Conservation (phyloP, 2,888 invertebrate genomes). For the Tachystola acroxantha region DNA sequence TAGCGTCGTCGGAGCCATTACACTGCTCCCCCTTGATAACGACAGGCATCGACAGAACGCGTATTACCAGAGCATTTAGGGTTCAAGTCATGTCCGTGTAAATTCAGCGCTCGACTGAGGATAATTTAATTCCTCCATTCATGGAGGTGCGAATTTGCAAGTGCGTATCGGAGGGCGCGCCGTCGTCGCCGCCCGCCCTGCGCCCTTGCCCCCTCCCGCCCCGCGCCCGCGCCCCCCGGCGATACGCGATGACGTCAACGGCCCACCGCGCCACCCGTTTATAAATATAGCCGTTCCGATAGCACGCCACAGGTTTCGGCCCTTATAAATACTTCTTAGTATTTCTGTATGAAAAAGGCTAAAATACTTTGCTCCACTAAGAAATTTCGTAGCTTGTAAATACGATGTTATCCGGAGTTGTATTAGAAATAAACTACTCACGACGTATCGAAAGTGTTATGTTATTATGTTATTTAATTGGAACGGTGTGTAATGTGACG, state of each 20-base stretch:
- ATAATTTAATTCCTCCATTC: constrained; percentile 73
- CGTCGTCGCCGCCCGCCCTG: constrained; percentile 27
- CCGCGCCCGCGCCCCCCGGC: constrained; percentile 33
- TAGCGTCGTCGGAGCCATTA: too few relatives aligned
- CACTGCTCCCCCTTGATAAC: too few relatives aligned
- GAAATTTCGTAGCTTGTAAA: neutral
- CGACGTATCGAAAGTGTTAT: constrained; percentile 2
- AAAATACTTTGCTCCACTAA: constrained; percentile 12
- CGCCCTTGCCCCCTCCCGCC: constrained; percentile 29
- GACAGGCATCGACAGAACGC: constrained; percentile 7
- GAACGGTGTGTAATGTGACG: constrained; percentile 1
- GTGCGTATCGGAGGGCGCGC: constrained; percentile 70
- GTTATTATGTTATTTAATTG: constrained; percentile 1
- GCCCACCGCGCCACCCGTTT: constrained; percentile 64
- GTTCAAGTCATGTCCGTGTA: constrained; percentile 51
- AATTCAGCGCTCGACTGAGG: constrained; percentile 48
- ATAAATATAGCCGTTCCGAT: constrained; percentile 70
- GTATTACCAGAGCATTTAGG: constrained; percentile 29
- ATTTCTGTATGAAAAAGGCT: constrained; percentile 25
- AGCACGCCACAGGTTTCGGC: constrained; percentile 72
- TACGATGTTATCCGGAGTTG: constrained; percentile 4
- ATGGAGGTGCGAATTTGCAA: constrained; percentile 74
- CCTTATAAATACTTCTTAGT: constrained; percentile 33
- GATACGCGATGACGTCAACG: constrained; percentile 61
- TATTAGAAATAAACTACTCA: neutral